Evolutionary conservation across 2,888 invertebrate species (phyloP).

Genomic region (Cantharis flavilabris): DNA sequence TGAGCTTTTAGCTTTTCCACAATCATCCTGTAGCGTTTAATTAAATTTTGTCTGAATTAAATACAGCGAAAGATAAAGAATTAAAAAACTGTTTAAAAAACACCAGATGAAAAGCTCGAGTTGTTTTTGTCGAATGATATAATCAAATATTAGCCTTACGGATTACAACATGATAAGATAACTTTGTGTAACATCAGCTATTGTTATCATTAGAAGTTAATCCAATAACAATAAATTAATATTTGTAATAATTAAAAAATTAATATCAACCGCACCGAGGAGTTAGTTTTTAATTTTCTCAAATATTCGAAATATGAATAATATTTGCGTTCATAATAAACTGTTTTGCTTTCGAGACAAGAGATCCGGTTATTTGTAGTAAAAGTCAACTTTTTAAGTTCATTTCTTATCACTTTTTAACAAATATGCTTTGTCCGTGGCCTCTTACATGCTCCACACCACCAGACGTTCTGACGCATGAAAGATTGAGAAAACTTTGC

Average conservation of each 20-base stretch:
- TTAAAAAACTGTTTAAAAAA: neutral
- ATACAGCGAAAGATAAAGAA: neutral
- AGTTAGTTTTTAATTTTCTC: neutral
- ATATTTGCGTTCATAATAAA: neutral
- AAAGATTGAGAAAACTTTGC: conserved; percentile 1
- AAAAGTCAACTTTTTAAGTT: conserved; percentile 15
- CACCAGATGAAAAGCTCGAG: neutral
- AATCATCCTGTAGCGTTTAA: neutral
- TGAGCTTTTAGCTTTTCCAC: neutral
- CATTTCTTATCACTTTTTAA: conserved; percentile 16
- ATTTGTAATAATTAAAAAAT: neutral
- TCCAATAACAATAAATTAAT: neutral
- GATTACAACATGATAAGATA: neutral
- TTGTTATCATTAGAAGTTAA: neutral
- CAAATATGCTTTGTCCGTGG: conserved; percentile 12
- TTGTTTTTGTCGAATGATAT: neutral
- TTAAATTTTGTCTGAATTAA: neutral
- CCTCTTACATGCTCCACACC: conserved; percentile 14
- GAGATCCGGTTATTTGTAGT: conserved; percentile 17
- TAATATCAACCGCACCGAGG: neutral
- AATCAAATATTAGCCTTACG: neutral
- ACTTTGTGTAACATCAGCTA: neutral
- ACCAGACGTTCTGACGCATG: conserved; percentile 23
- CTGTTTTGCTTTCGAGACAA: neutral
- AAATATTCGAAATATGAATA: neutral